Conservation (phyloP, 92 coral and sea anemone species). For the Diadumene lineata region DNA sequence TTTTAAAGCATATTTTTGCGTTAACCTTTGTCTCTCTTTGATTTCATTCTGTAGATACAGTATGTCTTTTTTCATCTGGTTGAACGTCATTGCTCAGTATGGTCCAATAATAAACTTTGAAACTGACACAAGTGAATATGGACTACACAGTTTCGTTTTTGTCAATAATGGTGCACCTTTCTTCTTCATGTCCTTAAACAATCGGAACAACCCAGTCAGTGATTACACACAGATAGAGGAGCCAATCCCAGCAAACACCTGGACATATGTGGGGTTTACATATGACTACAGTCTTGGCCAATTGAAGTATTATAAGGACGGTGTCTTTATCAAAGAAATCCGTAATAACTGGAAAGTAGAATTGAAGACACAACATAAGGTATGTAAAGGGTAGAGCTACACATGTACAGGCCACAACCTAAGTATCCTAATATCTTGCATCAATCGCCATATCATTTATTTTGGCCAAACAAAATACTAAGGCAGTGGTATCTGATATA, state of each 20-base stretch:
- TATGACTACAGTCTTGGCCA: constrained; percentile 19
- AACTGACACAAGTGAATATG: neutral
- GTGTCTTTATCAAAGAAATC: neutral
- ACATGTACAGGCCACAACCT: too few relatives aligned
- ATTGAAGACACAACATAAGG: constrained; percentile 23
- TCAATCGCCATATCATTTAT: too few relatives aligned
- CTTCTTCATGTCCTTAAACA: neutral
- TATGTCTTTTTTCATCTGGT: constrained; percentile 12
- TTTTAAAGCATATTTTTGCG: too few relatives aligned
- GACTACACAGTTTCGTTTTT: neutral
- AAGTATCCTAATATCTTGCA: too few relatives aligned
- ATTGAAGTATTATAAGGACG: constrained; percentile 9
- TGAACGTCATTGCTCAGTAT: neutral
- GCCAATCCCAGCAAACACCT: neutral
- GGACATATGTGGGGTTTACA: constrained; percentile 35
- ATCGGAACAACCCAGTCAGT: neutral
- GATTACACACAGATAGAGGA: neutral
- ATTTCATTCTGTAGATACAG: constrained; percentile 8
- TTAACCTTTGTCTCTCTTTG: too few relatives aligned
- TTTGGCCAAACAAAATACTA: too few relatives aligned
- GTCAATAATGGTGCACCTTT: neutral
- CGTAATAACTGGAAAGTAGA: constrained; percentile 13
- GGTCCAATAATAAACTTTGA: constrained; percentile 20
- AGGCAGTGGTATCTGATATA: too few relatives aligned
- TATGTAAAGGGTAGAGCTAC: too few relatives aligned